These are phyloP conservation scores for Salvelinus alpinus DNA, from an alignment of 2,113 vertebrate genomes.

Conservation along the genomic window DNA sequence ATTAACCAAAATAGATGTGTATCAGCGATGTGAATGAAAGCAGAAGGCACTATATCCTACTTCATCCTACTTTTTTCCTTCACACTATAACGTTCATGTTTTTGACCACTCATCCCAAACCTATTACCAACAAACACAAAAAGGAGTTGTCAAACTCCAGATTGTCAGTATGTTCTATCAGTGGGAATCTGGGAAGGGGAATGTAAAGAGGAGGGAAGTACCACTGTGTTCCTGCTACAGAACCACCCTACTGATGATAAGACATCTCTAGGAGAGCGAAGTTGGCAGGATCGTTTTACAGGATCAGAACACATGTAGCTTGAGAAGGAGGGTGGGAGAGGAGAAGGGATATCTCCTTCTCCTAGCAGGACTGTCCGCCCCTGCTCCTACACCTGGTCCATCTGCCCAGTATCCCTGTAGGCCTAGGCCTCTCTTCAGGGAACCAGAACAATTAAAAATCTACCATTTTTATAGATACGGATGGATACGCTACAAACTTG, in stretches of 20 bases:
- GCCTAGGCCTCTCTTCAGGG: conserved; percentile 37
- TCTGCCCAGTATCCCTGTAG: conserved; percentile 54
- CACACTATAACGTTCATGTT: neutral
- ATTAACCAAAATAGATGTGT: conserved; percentile 3
- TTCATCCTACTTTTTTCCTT: neutral
- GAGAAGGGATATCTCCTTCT: conserved; percentile 39
- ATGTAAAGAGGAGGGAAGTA: conserved; percentile 33
- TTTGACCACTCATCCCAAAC: neutral
- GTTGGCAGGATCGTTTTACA: conserved; percentile 1
- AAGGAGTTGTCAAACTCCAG: conserved; percentile 27
- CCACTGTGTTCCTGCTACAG: conserved; percentile 49
- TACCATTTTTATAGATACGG: neutral
- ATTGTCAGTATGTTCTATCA: conserved; percentile 44
- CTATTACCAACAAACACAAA: conserved; percentile 25
- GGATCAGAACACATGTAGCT: neutral
- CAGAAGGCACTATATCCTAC: neutral
- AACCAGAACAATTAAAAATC: conserved; percentile 25
- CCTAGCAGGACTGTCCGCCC: conserved; percentile 26
- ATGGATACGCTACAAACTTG: neutral
- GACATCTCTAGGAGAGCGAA: conserved; percentile 34
- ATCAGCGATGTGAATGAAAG: conserved; percentile 1
- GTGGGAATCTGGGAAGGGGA: conserved; percentile 37
- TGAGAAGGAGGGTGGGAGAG: neutral
- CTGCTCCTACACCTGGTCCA: conserved; percentile 11
- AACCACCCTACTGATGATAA: conserved; percentile 48